Base-by-base conservation (phyloP, 2,797 vertebrate species). In the Semotilus atromaculatus region DNA sequence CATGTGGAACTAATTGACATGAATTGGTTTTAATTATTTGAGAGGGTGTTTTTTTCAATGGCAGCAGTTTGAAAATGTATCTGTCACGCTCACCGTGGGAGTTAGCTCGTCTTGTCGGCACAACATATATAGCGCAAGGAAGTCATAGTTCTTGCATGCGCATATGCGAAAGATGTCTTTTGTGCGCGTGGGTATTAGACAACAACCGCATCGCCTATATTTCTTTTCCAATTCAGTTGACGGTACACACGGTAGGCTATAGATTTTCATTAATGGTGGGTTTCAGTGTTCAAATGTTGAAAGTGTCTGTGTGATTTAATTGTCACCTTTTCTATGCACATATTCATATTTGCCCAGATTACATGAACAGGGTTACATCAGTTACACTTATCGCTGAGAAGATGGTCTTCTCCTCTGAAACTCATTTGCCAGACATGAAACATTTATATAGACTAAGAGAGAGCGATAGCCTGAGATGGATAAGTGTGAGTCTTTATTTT, bases 1-100 rank as follows among this genome's bases (percentile, higher is more conserved):
- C 83, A 88, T 89, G 88, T 86, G 88, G 88, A 88, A 89, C 89
- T 90, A 90, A 90, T 90, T 88, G 89, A 88, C 89, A 84, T 88
- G 88, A 88, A 90, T 90, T 87, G 88, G 85, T 83, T 85, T 90
- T 88, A 88, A 90, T 90, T 88, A 89, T 85, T 86, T 64, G 85
- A 88, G 80, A 80, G 85, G 82, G 74, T 76, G 82, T 76, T 71
- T 81, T 81, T 48, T 80, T 86, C 73, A 31, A 81, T 34, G 29
- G 36, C 75, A 43, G 62, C 51, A 60, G 68, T 86, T 85, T 71
- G 71, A 60, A 79, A 80, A 80, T 67, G 11, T 43, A 64, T 72
- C 70, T 40, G 68, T 84, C 55, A 71, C 10, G 31, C 29, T 70
- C 43, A n/a, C 67, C 19, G 31, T 70, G 66, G 68, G 62, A 70